Evolutionary conservation across 2,888 invertebrate species (phyloP).

Genomic region (Ferdinandea cuprea): DNA sequence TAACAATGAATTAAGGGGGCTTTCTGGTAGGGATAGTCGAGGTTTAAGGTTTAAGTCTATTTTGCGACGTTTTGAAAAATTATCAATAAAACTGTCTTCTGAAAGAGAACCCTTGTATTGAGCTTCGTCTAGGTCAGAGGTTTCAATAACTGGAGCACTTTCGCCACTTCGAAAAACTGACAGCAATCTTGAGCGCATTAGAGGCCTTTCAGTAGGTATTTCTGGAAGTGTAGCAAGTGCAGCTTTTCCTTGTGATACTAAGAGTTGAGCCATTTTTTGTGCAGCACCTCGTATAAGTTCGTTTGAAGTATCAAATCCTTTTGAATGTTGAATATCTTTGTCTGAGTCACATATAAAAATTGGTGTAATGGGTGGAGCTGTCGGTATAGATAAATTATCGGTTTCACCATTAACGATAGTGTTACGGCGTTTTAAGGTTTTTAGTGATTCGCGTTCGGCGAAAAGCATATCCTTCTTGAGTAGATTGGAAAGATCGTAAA

Average conservation of each 20-base stretch:
- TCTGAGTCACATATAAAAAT: conserved; percentile 7
- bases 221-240: conserved; percentile 81
- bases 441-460: conserved; percentile 70
- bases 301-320: conserved; percentile 10
- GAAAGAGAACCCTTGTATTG: conserved; percentile 76
- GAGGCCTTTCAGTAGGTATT: conserved; percentile 81
- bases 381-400: conserved; percentile 46
- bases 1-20: conserved; percentile 78
- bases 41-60: conserved; percentile 77
- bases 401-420: conserved; percentile 57
- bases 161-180: conserved; percentile 75
- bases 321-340: not conserved
- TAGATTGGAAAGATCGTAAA: conserved; percentile 87
- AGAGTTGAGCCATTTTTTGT: conserved; percentile 77
- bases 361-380: conserved; percentile 73
- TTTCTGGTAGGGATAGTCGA: conserved; percentile 75
- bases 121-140: conserved; percentile 76
- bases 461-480: conserved; percentile 81
- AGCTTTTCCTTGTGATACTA: conserved; percentile 79
- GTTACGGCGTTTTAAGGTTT: conserved; percentile 76
- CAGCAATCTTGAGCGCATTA: conserved; percentile 79
- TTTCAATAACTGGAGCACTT: conserved; percentile 73
- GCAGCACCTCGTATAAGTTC: conserved; percentile 78
- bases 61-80: conserved; percentile 79
- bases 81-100: conserved; percentile 80